phyloP scores from a whole-genome alignment of 2,113 vertebrate species.

The Fulica atra region DNA sequence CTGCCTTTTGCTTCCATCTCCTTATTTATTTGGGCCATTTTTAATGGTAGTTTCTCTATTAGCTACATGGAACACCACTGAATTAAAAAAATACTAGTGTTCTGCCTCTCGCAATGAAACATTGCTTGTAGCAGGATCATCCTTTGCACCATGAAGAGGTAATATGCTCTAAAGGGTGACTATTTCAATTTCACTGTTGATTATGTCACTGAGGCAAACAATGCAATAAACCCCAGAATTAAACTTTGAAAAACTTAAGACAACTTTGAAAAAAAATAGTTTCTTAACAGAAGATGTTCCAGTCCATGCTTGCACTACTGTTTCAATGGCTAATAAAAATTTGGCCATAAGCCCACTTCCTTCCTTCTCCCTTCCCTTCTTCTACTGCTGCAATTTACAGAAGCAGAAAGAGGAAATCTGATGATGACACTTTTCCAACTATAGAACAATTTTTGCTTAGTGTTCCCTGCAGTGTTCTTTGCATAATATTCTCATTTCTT shows the following conservation, averaged over 20 bases:
- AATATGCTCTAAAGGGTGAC: neutral
- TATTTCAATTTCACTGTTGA: slow-evolving; percentile 17
- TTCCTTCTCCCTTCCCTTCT: slow-evolving; percentile 6
- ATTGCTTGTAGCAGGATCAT: neutral
- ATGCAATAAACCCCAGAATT: slow-evolving; percentile 16
- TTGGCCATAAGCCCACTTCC: neutral
- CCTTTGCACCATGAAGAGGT: neutral
- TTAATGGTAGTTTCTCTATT: slow-evolving; percentile 21
- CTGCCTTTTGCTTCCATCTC: neutral
- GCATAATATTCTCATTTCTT: neutral
- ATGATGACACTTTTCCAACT: slow-evolving; percentile 7
- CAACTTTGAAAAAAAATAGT: neutral
- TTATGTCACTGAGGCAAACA: neutral
- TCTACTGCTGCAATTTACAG: slow-evolving; percentile 1
- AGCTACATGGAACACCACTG: neutral
- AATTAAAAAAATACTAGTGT: slow-evolving; percentile 28
- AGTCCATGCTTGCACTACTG: slow-evolving; percentile 1
- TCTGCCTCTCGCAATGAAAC: slow-evolving; percentile 1
- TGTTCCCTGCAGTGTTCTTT: neutral
- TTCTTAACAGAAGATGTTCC: slow-evolving; percentile 35
- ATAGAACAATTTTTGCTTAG: slow-evolving; percentile 18
- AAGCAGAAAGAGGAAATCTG: slow-evolving; percentile 11
- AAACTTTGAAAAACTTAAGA: slow-evolving; percentile 32
- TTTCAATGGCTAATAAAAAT: neutral
- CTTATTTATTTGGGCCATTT: neutral